Base-by-base conservation (phyloP, 2,113 vertebrate species). In the Balaeniceps rex region DNA sequence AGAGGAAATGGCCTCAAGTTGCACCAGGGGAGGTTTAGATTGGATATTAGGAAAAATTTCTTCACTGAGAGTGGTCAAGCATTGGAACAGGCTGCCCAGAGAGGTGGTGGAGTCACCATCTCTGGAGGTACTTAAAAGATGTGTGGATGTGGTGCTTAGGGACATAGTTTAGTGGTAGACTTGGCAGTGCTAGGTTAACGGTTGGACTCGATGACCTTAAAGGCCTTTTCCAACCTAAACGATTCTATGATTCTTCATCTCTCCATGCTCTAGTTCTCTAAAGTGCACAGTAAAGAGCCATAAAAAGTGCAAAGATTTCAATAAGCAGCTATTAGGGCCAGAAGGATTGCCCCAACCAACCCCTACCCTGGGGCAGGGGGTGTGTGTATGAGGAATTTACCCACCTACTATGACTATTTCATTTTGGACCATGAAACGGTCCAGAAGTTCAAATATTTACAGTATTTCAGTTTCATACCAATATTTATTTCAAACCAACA, bases 301-400 rank as follows among this genome's bases (percentile, higher is more conserved):
- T 15, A 19, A 54, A 42, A 4, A 71, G 8, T 8, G 15, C 26
- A 46, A 77, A 47, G 10, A 85, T 42, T 77, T 77, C 52, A 61
- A 33, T 11, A 72, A 57, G 34, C 11, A 88, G 54, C 26, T 72
- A 26, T 28, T 47, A 42, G 17, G 17, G 75, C 19, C 60, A 29
- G 19, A 65, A 72, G 9, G 10, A 64, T 34, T 0, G 0, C 7
- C 17, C 28, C 42, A 83, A 31, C 2, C 10, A 58, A 58, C 4
- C 4, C 10, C 18, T 44, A 21, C 19, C 14, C 12, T 44, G 42
- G 42, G 42, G 42, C 14, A n/a, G n/a, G n/a, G n/a, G n/a, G n/a
- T n/a, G n/a, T n/a, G n/a, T n/a, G n/a, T n/a, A n/a, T n/a, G n/a
- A n/a, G 42, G 42, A 44, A 6, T 44, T 44, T n/a, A 80, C 9